Conservation (phyloP, 2,888 invertebrate genomes). For the Philereme vetulata region DNA sequence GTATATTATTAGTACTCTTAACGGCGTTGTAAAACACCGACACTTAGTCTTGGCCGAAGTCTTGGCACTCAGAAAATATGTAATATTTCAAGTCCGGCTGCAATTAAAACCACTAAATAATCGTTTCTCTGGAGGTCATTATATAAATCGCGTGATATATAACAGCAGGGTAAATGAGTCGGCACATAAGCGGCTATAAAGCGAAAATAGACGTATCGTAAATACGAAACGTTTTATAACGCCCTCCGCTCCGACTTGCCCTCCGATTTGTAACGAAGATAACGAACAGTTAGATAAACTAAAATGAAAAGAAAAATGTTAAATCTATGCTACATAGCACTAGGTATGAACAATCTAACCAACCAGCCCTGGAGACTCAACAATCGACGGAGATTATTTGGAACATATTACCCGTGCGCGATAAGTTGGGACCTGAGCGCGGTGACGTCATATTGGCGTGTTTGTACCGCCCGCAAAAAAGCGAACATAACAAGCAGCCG, state of each 20-base stretch:
- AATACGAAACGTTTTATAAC: conserved; percentile 64
- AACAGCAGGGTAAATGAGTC: conserved; percentile 53
- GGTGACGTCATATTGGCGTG: too few relatives aligned
- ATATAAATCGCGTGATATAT: conserved; percentile 55
- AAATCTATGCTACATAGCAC: too few relatives aligned
- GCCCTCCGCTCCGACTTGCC: conserved; percentile 50
- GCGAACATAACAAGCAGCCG: too few relatives aligned
- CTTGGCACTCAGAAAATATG: conserved; percentile 15
- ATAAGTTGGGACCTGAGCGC: too few relatives aligned
- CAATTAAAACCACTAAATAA: conserved; percentile 48
- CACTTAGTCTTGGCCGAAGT: too few relatives aligned
- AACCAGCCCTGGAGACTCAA: too few relatives aligned
- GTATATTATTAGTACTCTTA: too few relatives aligned
- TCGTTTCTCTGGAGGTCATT: conserved; percentile 49
- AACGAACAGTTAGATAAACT: conserved; percentile 54
- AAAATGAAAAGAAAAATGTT: conserved; percentile 11
- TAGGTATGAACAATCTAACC: too few relatives aligned
- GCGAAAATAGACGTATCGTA: conserved; percentile 63
- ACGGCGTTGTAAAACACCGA: too few relatives aligned
- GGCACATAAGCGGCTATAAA: conserved; percentile 59
- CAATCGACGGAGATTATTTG: too few relatives aligned
- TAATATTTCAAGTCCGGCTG: conserved; percentile 31
- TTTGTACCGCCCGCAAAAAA: too few relatives aligned
- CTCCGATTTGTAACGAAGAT: conserved; percentile 53
- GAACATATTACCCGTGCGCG: too few relatives aligned